These are phyloP conservation scores for Alfaro cultratus DNA, from an alignment of 2,797 vertebrate species.

Conservation along the genomic window DNA sequence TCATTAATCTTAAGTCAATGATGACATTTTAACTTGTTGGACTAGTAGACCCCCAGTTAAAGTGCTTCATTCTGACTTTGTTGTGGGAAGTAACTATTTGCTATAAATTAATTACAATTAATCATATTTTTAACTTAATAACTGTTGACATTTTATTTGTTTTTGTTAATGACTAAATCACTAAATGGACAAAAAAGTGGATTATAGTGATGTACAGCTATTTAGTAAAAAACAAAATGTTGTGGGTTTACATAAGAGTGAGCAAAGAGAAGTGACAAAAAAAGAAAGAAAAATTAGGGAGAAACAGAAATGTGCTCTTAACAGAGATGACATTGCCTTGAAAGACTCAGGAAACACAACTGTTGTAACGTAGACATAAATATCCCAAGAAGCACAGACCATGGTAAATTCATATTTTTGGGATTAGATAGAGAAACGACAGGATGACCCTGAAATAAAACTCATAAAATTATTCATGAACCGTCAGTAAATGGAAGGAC, in stretches of 20 bases:
- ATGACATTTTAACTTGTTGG: too few species aligned
- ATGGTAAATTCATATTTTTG: not conserved
- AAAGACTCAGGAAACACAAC: not conserved
- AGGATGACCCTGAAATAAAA: not conserved
- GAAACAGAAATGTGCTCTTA: not conserved
- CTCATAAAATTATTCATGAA: not conserved
- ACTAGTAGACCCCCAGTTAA: too few species aligned
- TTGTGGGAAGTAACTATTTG: too few species aligned
- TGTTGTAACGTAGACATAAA: not conserved
- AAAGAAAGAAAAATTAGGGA: too few species aligned
- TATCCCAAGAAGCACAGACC: not conserved
- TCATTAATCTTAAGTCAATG: too few species aligned
- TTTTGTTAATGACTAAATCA: too few species aligned
- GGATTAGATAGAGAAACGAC: not conserved
- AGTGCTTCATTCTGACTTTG: too few species aligned
- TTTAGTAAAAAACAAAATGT: not conserved
- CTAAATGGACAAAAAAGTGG: too few species aligned
- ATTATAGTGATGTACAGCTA: too few species aligned
- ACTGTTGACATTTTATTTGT: too few species aligned
- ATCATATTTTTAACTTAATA: too few species aligned
- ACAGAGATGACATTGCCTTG: not conserved
- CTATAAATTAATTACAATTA: too few species aligned
- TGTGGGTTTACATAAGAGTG: not conserved
- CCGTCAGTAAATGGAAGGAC: conserved; percentile 27
- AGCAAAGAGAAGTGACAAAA: not conserved